A percentile compares a stretch with the other conserved stretches of the same genome.
These are phyloP conservation scores for Drosophila ogumai DNA, from an alignment of 1,140 invertebrate genomes.

Conservation along the genomic window DNA sequence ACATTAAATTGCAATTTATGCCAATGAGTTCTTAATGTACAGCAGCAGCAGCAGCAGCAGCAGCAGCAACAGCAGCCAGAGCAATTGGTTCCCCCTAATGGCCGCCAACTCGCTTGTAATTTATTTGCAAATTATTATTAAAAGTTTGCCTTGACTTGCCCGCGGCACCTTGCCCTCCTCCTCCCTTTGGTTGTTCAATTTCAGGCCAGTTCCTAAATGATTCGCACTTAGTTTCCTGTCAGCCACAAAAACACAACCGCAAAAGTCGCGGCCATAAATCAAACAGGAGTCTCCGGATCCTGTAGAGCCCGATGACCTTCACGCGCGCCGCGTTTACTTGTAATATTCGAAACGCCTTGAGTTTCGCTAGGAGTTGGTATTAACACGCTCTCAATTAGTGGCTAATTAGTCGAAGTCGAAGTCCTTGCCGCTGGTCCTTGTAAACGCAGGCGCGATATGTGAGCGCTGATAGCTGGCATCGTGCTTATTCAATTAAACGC, in stretches of 20 bases:
- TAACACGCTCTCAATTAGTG: conserved; percentile 71
- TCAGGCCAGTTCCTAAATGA: conserved; percentile 66
- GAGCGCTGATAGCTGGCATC: conserved; percentile 42
- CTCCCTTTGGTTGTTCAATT: conserved; percentile 6
- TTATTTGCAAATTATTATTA: conserved; percentile 85
- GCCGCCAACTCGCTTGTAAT: conserved; percentile 74
- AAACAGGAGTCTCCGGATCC: conserved; percentile 30
- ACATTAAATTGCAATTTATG: conserved; percentile 84
- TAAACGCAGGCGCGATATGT: conserved; percentile 17
- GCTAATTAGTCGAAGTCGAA: conserved; percentile 55
- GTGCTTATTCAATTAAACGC: conserved; percentile 80
- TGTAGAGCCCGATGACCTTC: conserved; percentile 5
- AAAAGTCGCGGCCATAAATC: conserved; percentile 76
- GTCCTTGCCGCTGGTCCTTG: conserved; percentile 21
- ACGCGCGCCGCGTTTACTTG: conserved; percentile 4
- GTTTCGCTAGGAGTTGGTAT: conserved; percentile 35
- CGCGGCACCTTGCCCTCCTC: neutral
- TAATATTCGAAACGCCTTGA: conserved; percentile 10
- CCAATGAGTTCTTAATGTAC: conserved; percentile 84
- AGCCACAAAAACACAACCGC: conserved; percentile 67
- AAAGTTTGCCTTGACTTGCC: conserved; percentile 60
- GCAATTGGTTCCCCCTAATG: conserved; percentile 62
- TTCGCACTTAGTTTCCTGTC: conserved; percentile 82
- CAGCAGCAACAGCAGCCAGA: conserved; percentile 33
- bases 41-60: conserved; percentile 42